Percentiles rank a stretch among this genome's conserved stretches.
Evolutionary conservation across 2,888 invertebrate genomes (phyloP).

Genomic region (Eustalomyia histrio): DNA sequence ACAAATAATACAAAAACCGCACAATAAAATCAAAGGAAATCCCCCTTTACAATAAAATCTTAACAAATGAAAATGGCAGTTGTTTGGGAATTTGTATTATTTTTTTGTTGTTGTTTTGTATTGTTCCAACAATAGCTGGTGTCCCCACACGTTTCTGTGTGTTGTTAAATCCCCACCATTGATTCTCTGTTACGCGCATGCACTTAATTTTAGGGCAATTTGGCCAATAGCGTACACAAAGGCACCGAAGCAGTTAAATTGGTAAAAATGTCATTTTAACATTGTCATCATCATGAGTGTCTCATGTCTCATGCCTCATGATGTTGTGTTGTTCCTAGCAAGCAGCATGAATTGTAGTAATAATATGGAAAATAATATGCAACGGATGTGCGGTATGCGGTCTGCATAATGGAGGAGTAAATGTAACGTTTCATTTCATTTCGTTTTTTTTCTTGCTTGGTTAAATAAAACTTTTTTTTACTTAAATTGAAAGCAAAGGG

Average conservation of each 20-base stretch:
- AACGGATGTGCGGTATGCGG: conserved; percentile 63
- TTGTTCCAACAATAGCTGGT: conserved; percentile 44
- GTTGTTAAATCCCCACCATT: conserved; percentile 43
- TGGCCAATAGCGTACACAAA: conserved; percentile 68
- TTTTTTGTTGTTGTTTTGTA: conserved; percentile 29
- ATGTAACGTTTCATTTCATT: neutral
- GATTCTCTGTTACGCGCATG: conserved; percentile 62
- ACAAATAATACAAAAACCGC: conserved; percentile 60
- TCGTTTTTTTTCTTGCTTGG: conserved; percentile 2
- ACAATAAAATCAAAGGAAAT: conserved; percentile 68
- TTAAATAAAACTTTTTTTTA: neutral
- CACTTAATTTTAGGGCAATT: conserved; percentile 66
- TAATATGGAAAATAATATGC: conserved; percentile 46
- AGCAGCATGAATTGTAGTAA: conserved; percentile 4
- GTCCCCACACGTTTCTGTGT: conserved; percentile 19
- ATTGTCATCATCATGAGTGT: conserved; percentile 30
- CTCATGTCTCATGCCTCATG: too few relatives aligned
- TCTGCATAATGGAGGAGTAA: conserved; percentile 59
- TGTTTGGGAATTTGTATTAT: conserved; percentile 61
- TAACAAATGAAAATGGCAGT: conserved; percentile 68
- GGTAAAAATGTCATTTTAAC: conserved; percentile 57
- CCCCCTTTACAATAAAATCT: conserved; percentile 64
- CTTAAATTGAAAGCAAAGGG: conserved; percentile 5
- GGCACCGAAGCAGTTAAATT: conserved; percentile 64
- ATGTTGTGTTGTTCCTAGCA: too few relatives aligned